Base-by-base conservation (phyloP, 2,797 vertebrate genomes). In the Hemitrygon akajei region DNA sequence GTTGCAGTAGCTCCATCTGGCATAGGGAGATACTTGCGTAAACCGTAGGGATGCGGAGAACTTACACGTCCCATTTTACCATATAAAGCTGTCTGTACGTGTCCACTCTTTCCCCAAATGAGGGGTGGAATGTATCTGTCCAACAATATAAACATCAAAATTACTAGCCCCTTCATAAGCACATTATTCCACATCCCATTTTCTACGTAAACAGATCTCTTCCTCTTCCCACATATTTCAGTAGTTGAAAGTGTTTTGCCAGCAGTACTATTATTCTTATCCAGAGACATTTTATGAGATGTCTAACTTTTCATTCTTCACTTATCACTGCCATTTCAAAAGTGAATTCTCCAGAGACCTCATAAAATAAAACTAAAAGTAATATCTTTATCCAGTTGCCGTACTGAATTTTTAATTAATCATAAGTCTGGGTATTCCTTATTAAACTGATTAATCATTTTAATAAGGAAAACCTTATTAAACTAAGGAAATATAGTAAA, bases 81-180 rank as follows among this genome's bases (percentile, higher is more conserved):
- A 0, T 99, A 99, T 91, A 99, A 96, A 34, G 97, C 97, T 0
- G 98, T 99, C 96, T 99, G 99, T 94, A 99, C 97, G 94, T 99
- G 99, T 93, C 99, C 99, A 27, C 98, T 99, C 95, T 99, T 99
- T 0, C 98, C 98, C 98, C 99, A 99, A 95, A 99, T 97, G 95
- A 99, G 94, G 0, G 99, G 99, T 91, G 99, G 98, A 96, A 99
- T 97, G 94, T 99, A 99, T 94, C 99, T 99, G 71, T 92, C 47
- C 22, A 71, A 69, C 40, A 71, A 92, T 73, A 47, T 18, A 92
- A 2, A 92, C 47, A 40, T 66, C 87, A 66, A 60, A 87, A 87
- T 2, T 30, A 73, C 37, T 87, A 30, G 66, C 34, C 60, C n/a
- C 87, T 91, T 71, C 18, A 40, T 30, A 7, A 69, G 60, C 3